Conservation (phyloP, 2,888 invertebrate species). For the Acronicta alni region DNA sequence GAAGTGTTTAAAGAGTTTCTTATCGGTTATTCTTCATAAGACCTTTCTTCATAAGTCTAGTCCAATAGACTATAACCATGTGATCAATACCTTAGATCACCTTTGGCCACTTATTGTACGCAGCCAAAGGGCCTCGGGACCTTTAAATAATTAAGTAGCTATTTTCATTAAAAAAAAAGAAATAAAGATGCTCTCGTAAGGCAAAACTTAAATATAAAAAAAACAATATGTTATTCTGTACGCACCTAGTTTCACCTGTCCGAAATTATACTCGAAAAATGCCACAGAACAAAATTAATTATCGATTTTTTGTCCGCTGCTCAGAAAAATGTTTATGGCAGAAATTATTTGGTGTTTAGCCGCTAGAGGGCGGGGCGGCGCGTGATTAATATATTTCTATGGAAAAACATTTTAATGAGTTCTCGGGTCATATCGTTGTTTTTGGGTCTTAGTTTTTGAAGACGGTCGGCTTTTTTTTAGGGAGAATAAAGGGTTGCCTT, state of each 20-base stretch:
- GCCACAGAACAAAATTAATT: conserved; percentile 85
- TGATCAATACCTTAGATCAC: too few species aligned
- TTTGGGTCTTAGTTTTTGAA: conserved; percentile 50
- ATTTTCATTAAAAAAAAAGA: conserved; percentile 46
- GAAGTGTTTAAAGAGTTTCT: too few species aligned
- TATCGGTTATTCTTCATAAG: too few species aligned
- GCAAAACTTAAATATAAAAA: conserved; percentile 63
- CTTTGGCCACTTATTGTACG: too few species aligned
- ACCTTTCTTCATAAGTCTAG: too few species aligned
- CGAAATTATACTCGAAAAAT: conserved; percentile 73
- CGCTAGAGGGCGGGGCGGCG: conserved; percentile 81
- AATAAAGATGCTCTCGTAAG: conserved; percentile 63
- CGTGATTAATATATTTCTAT: conserved; percentile 87
- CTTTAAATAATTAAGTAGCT: conserved; percentile 8
- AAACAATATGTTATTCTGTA: conserved; percentile 68
- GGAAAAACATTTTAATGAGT: conserved; percentile 85
- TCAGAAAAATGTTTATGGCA: conserved; percentile 80
- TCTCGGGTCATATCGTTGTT: conserved; percentile 66
- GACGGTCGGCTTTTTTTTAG: conserved; percentile 54
- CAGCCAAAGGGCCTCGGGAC: too few species aligned
- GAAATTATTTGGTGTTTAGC: conserved; percentile 88
- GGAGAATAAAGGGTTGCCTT: conserved; percentile 45
- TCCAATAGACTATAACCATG: too few species aligned
- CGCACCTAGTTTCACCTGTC: conserved; percentile 79
- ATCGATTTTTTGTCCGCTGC: conserved; percentile 76